These are phyloP conservation scores for Sarcophaga peregrina DNA, from an alignment of 1,140 invertebrate genomes.

Conservation along the genomic window DNA sequence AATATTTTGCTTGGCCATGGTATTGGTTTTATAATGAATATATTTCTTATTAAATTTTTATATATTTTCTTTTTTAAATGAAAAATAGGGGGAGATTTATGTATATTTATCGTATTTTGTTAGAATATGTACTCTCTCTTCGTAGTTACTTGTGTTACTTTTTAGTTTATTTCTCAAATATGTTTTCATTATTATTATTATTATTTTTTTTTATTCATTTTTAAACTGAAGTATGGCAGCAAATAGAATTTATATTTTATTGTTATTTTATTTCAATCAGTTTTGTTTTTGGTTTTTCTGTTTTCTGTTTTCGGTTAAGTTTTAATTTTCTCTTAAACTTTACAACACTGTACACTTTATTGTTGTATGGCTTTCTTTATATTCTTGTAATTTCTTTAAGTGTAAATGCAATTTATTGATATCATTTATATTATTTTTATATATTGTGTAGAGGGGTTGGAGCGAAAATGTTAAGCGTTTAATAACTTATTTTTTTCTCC, in stretches of 20 bases:
- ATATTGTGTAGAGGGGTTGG: neutral
- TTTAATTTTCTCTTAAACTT: neutral
- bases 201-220: neutral
- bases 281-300: too few relatives aligned
- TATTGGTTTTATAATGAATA: neutral
- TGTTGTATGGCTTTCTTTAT: neutral
- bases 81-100: too few relatives aligned
- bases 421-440: neutral
- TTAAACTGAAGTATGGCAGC: neutral
- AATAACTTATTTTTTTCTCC: too few relatives aligned
- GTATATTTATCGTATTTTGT: too few relatives aligned
- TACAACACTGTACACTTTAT: too few relatives aligned
- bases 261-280: neutral
- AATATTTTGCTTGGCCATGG: neutral
- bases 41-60: neutral
- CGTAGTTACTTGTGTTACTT: too few relatives aligned
- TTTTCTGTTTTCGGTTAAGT: neutral
- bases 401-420: slow-evolving; percentile 38
- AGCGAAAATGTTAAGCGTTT: too few relatives aligned
- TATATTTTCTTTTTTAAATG: too few relatives aligned
- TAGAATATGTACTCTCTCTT: too few relatives aligned
- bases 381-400: neutral
- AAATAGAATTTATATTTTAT: slow-evolving; percentile 21
- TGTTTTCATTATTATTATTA: neutral
- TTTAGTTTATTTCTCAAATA: too few relatives aligned